Evolutionary conservation across 2,888 invertebrate genomes (phyloP), one percentile per base, ranked within the genome.

Genomic region (Busseola fusca): DNA sequence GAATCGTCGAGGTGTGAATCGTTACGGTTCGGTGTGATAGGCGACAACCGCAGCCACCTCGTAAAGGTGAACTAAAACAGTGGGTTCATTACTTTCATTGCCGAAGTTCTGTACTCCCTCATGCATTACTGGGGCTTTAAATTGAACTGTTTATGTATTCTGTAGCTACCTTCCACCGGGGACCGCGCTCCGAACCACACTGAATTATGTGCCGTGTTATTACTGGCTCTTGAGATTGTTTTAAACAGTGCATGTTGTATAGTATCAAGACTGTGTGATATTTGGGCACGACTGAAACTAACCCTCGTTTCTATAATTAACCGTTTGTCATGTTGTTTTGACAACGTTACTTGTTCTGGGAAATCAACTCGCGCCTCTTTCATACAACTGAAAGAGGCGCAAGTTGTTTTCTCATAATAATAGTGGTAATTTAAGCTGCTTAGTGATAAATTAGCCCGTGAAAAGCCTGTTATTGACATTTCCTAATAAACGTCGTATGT

Each of bases 91-190:
- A 89, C 87, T 88, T 89, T 87, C 88, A 83, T 81, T 83, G 81
- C 68, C 79, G 64, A 91, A 89, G 88, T 91, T 90, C 82, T 82
- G 69, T 79, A 78, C 84, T 87, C 86, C 85, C 87, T 84, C 86
- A 85, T 87, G 87, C 80, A 86, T 89, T 87, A 87, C 85, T 74
- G 75, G 80, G 86, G 86, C 86, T 88, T 90, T 87, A 89, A 91
- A 91, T 90, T 89, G 87, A 91, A 89, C 90, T 90, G 90, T 91
- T 91, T 91, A 91, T 89, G 91, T 90, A 90, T 90, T 89, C 87
- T 74, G 84, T 82, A 79, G 82, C 81, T 83, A 81, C 83, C 82
- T 78, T 79, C 78, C 82, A 76, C 74, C 45, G 79, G 84, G 85
- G 85, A 83, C 80, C 69, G 69, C 71, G 80, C 68, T 74, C 69